These are phyloP conservation scores for Noturus placidus DNA, from an alignment of 2,113 vertebrate species.

Conservation along the genomic window DNA sequence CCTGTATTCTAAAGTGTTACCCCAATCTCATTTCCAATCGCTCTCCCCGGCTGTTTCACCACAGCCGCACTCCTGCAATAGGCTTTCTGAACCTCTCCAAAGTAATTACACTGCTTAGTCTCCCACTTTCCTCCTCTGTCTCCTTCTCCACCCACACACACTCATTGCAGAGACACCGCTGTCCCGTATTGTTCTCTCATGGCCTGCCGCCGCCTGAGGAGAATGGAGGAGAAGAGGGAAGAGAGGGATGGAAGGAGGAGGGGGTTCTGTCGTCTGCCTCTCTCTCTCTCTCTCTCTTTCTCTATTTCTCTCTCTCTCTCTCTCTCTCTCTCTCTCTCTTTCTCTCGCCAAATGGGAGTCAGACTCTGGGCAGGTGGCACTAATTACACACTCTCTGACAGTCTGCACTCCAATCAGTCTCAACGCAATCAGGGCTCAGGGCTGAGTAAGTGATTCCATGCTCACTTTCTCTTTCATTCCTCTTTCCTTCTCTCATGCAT, in stretches of 20 bases:
- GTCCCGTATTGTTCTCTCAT: conserved; percentile 47
- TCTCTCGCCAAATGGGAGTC: conserved; percentile 35
- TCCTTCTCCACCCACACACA: conserved; percentile 26
- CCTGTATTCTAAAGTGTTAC: too few relatives aligned
- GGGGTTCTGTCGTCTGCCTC: not conserved
- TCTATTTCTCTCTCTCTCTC: too few relatives aligned
- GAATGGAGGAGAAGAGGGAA: conserved; percentile 1
- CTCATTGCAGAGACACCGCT: conserved; percentile 44
- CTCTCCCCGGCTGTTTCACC: conserved; percentile 36
- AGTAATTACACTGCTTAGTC: conserved; percentile 51
- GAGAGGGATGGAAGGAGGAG: not conserved
- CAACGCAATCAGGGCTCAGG: conserved; percentile 46
- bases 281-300: not conserved
- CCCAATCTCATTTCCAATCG: conserved; percentile 43
- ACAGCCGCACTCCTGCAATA: conserved; percentile 36
- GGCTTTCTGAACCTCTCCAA: conserved; percentile 51
- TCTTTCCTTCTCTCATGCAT: conserved; percentile 10
- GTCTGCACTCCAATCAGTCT: conserved; percentile 49
- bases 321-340: not conserved
- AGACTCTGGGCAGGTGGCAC: conserved; percentile 47
- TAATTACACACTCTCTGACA: conserved; percentile 45
- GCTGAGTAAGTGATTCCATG: conserved; percentile 13
- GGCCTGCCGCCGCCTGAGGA: conserved; percentile 29
- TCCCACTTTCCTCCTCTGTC: conserved; percentile 20
- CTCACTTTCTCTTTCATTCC: not conserved